Conservation (phyloP, 2,113 vertebrate species). For the Zootoca vivipara region DNA sequence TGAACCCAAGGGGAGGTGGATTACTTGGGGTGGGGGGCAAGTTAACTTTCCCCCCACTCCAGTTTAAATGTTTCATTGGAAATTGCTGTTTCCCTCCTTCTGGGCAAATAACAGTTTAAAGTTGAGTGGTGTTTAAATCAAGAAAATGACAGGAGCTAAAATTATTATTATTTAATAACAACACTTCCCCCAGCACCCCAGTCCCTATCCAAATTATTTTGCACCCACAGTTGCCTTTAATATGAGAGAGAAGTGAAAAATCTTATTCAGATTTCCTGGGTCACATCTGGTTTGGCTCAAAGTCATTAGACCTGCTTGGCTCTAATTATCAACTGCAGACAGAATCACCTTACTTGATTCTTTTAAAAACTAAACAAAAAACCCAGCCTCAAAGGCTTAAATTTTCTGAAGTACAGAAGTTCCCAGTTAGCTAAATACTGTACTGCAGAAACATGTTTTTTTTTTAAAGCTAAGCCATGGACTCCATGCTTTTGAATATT, state of each 20-base stretch:
- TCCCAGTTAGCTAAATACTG: no score
- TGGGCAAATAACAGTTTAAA: background rate
- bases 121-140: background rate
- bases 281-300: background rate
- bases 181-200: background rate
- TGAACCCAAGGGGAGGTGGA: background rate
- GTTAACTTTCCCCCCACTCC: constrained; percentile 20
- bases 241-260: background rate
- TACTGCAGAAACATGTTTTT: no score
- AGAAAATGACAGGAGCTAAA: background rate
- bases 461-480: no score
- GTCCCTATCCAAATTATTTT: background rate
- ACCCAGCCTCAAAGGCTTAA: no score
- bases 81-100: background rate
- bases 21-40: background rate
- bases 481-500: no score
- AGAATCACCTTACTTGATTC: no score
- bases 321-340: no score
- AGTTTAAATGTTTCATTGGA: constrained; percentile 19
- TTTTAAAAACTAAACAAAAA: no score
- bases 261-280: background rate
- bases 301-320: no score
- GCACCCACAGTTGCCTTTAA: background rate
- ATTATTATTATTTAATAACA: background rate
- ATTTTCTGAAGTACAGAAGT: no score